Percentiles rank a stretch among this genome's conserved stretches.
Conservation (phyloP, 2,113 vertebrate species). For the Bothrops jararaca region DNA sequence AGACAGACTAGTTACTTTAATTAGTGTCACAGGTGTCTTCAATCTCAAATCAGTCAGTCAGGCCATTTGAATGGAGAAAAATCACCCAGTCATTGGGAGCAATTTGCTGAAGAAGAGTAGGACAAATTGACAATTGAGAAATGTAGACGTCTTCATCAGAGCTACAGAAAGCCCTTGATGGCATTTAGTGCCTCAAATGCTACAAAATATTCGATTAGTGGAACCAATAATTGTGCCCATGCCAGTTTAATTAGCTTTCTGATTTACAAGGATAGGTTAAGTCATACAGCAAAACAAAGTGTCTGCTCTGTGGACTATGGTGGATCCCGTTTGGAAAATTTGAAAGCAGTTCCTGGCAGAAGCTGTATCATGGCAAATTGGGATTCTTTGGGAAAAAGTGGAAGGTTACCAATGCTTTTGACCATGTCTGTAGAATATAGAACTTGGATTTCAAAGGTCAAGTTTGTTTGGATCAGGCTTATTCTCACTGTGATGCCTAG, state of each 20-base stretch:
- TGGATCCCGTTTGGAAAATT: not conserved
- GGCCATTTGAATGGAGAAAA: not conserved
- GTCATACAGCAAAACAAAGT: not conserved
- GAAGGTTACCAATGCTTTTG: not conserved
- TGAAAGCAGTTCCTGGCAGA: not conserved
- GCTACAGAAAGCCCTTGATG: not conserved
- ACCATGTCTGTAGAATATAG: not conserved
- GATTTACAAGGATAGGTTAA: not conserved
- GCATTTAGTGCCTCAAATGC: not conserved
- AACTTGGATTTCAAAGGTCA: not conserved
- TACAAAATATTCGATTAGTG: not conserved
- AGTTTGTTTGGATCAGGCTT: not conserved
- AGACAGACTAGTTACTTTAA: not conserved
- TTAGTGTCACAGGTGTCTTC: not conserved
- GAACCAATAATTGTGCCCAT: not conserved
- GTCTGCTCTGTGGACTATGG: not conserved
- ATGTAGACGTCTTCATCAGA: not conserved
- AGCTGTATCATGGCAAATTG: not conserved
- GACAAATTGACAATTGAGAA: not conserved
- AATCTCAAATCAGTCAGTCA: not conserved
- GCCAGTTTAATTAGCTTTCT: not conserved
- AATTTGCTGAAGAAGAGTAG: not conserved
- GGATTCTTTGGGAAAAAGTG: not conserved
- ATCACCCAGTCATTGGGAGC: not conserved
- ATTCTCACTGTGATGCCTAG: not conserved